Base-by-base conservation (phyloP, 2,888 invertebrate species). In the Ptychoptera albimana region DNA sequence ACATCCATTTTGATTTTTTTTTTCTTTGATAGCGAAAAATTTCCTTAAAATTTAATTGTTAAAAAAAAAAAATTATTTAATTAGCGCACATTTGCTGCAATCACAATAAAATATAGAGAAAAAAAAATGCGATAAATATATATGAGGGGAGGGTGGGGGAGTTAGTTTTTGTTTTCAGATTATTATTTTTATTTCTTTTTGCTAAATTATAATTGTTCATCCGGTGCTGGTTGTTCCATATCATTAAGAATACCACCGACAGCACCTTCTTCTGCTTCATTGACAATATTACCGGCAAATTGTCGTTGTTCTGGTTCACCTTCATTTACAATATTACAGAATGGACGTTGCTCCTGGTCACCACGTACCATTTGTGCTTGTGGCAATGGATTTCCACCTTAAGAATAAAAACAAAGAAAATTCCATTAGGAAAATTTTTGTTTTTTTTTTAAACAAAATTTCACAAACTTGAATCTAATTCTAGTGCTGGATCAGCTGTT, bases 401-500 rank as follows among this genome's bases (percentile, higher is more conserved):
- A n/a, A 32, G n/a, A 30, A 6, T 6, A 30, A 30, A 30, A 30
- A 30, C 9, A 9, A 30, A 30, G 30, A 30, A 30, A 30, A 8
- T 30, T 30, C 30, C 9, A 30, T 30, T 6, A 30, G 30, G 9
- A 7, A 23, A 23, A 23, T 3, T 23, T 23, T 23, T 23, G 4
- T 32, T 32, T 32, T 3, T 32, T 32, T 32, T 11, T 7, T 7
- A 32, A 32, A 32, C 32, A 32, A 32, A n/a, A 32, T 32, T 32
- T 8, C 32, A 45, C 54, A 49, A 50, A 61, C 64, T 64, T 49
- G 64, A 64, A 53, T 65, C 65, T 31, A 64, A 45, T 50, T 64
- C 64, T 38, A 65, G 50, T 1, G 77, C 82, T 0, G 89, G 89
- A 64, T 93, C 93, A 0, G 92, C 92, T 1, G 91, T 88, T 0